phyloP scores from a whole-genome alignment of 1,140 invertebrate species.

The Planococcus citri region DNA sequence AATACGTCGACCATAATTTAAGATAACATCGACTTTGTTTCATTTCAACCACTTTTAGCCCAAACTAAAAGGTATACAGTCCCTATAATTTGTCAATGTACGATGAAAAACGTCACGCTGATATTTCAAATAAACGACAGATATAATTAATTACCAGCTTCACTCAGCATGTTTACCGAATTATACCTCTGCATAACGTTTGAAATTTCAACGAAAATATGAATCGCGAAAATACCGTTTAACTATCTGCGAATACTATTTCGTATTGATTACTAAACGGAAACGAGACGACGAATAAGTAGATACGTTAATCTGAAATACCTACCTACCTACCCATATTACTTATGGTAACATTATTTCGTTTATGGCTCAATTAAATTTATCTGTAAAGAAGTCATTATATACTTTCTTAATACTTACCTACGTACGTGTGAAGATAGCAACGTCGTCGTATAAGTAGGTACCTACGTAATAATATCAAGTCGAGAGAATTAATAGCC shows the following conservation, averaged over 20 bases:
- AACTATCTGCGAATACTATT: not conserved
- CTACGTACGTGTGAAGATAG: too few relatives aligned
- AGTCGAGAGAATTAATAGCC: too few relatives aligned
- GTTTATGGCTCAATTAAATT: too few relatives aligned
- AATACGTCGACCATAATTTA: not conserved
- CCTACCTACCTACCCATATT: too few relatives aligned
- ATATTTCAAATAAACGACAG: constrained; percentile 1
- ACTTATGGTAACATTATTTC: too few relatives aligned
- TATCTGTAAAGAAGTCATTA: too few relatives aligned
- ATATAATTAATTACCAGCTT: not conserved
- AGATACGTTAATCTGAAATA: too few relatives aligned
- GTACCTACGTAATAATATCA: too few relatives aligned
- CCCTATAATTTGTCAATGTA: not conserved
- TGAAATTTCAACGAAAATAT: not conserved
- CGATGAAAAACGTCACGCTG: not conserved
- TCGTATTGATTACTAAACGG: not conserved
- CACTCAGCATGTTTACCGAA: not conserved
- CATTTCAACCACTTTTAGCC: not conserved
- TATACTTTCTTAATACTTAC: too few relatives aligned
- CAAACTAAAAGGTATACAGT: not conserved
- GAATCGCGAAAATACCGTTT: constrained; percentile 1
- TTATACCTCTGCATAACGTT: not conserved
- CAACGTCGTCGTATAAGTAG: too few relatives aligned
- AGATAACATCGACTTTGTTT: constrained; percentile 1
- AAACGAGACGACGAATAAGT: not conserved